phyloP scores from a whole-genome alignment of 2,888 invertebrate species.

The Acanthosepion esculentum region DNA sequence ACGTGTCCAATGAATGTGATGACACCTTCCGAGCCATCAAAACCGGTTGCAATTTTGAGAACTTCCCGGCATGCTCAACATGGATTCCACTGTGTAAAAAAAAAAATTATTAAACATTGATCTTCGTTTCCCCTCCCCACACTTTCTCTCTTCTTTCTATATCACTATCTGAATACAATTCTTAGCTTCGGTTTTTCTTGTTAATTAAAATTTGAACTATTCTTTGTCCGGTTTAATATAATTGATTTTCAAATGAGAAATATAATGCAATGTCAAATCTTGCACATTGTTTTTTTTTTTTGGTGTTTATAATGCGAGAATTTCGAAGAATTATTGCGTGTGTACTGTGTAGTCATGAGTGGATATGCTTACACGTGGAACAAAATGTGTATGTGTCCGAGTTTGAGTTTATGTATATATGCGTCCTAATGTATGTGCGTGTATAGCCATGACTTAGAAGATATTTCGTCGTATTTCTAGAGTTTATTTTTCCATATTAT shows the following conservation, averaged over 20 bases:
- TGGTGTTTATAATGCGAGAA: background rate
- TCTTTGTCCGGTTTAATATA: background rate
- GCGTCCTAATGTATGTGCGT: too few species aligned
- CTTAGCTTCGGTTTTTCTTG: background rate
- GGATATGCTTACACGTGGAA: too few species aligned
- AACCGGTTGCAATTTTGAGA: background rate
- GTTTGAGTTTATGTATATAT: too few species aligned
- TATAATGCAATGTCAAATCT: background rate
- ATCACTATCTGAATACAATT: background rate
- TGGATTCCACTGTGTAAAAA: background rate
- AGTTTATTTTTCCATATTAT: too few species aligned
- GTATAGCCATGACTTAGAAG: too few species aligned
- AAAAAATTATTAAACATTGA: background rate
- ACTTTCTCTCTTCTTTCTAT: background rate
- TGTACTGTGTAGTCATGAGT: too few species aligned
- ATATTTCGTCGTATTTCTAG: too few species aligned
- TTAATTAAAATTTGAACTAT: background rate
- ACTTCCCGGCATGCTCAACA: too few species aligned
- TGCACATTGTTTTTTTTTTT: background rate
- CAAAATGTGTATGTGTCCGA: too few species aligned
- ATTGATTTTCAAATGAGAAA: conserved; percentile 1
- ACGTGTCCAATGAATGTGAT: background rate
- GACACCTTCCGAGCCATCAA: background rate
- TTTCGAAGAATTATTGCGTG: background rate
- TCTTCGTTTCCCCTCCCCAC: background rate